A percentile compares a stretch with the other conserved stretches of the same genome.
Evolutionary conservation across 2,113 vertebrate genomes (phyloP).

Genomic region (Aegithalos caudatus): DNA sequence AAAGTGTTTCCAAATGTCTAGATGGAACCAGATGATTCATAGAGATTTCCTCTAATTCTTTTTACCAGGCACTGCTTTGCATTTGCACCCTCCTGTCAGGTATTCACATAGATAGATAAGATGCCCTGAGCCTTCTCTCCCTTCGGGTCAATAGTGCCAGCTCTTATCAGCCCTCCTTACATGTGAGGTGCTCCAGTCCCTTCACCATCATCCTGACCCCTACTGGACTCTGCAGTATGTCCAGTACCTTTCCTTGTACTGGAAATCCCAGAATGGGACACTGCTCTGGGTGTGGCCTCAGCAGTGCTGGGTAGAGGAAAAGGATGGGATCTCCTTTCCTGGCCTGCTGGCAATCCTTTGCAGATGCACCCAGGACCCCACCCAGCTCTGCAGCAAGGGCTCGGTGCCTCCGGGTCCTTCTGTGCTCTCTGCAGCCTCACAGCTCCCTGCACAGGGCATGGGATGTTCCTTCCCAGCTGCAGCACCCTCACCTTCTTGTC

Average conservation of each 20-base stretch:
- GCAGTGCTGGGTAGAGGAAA: not conserved
- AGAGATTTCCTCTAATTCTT: not conserved
- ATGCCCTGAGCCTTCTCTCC: not conserved
- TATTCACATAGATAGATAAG: fast-evolving
- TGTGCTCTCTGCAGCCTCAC: not conserved
- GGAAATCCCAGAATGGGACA: not conserved
- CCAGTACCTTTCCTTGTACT: not conserved
- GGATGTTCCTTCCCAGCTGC: not conserved
- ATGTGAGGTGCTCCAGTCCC: fast-evolving
- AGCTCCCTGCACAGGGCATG: not conserved
- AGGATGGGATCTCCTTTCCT: not conserved
- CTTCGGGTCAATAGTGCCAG: not conserved
- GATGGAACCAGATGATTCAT: not conserved
- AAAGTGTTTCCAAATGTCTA: not conserved
- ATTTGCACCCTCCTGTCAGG: not conserved
- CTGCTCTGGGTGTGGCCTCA: not conserved
- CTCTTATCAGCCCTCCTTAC: not conserved
- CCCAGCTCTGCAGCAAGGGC: not conserved
- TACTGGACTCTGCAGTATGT: not conserved
- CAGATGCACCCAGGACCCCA: fast-evolving
- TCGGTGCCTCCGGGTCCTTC: too few relatives aligned
- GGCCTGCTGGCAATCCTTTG: not conserved
- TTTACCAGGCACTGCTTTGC: not conserved
- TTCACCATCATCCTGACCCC: not conserved
- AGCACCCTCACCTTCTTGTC: not conserved